These are phyloP conservation scores for Hydrophis major DNA, from an alignment of 2,797 vertebrate species.

Conservation along the genomic window DNA sequence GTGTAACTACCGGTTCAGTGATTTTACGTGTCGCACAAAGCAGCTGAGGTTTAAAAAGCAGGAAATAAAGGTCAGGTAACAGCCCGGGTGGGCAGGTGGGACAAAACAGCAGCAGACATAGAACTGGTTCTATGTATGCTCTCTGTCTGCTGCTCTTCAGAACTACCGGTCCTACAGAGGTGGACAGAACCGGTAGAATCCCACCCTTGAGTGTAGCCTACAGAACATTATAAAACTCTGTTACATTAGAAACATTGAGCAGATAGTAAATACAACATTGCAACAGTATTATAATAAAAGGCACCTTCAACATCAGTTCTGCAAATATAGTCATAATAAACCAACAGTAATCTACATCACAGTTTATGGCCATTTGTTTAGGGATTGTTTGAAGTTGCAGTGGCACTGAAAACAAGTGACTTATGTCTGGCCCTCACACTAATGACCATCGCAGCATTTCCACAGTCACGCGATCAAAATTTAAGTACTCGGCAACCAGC, in stretches of 20 bases:
- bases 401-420: not conserved
- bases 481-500: not conserved
- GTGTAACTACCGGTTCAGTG: no score
- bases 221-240: not conserved
- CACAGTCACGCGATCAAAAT: not conserved
- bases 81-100: no score
- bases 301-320: not conserved
- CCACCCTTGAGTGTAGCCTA: not conserved
- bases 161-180: no score
- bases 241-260: not conserved
- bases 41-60: no score
- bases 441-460: not conserved
- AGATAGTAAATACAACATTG: not conserved
- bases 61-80: no score
- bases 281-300: not conserved
- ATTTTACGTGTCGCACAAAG: no score
- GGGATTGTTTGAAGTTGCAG: not conserved
- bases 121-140: no score
- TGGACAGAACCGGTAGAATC: no score
- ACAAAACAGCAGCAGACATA: no score
- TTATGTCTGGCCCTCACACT: not conserved
- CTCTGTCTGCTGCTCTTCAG: no score
- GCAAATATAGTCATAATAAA: not conserved
- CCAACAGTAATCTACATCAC: not conserved
- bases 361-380: not conserved